Percentiles rank a stretch among this genome's conserved stretches.
phyloP scores from a whole-genome alignment of 2,888 invertebrate species.

The Leucophora obtusa region DNA sequence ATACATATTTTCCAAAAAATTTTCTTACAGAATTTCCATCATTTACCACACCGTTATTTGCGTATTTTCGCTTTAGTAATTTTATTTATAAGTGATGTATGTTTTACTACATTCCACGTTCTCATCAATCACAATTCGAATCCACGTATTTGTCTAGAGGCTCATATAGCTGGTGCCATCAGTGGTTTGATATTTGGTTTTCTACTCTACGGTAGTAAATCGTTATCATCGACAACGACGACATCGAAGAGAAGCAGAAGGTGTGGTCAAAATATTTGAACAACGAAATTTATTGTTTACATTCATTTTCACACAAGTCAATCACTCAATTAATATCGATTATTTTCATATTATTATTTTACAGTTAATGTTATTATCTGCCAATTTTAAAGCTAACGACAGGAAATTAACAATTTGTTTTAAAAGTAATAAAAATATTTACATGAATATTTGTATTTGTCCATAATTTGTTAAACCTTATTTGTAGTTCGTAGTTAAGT shows the following conservation, averaged over 20 bases:
- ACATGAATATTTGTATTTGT: constrained; percentile 6
- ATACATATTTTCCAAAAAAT: constrained; percentile 31
- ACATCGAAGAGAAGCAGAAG: not conserved
- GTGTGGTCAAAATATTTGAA: constrained; percentile 33
- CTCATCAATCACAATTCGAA: constrained; percentile 76
- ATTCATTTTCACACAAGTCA: not conserved
- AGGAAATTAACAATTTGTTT: constrained; percentile 34
- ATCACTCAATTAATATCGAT: constrained; percentile 28
- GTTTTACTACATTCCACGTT: constrained; percentile 80
- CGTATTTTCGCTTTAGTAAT: constrained; percentile 82
- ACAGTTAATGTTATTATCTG: constrained; percentile 32
- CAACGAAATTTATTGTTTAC: constrained; percentile 15
- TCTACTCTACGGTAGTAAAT: constrained; percentile 38
- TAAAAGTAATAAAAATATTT: constrained; percentile 23
- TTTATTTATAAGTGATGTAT: constrained; percentile 83
- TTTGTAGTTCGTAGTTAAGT: constrained; percentile 7
- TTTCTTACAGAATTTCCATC: constrained; percentile 78
- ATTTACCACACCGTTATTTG: constrained; percentile 79
- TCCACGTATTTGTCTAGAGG: constrained; percentile 84
- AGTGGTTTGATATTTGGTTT: constrained; percentile 80
- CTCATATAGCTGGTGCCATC: constrained; percentile 85
- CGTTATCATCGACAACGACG: not conserved
- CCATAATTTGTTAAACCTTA: constrained; percentile 16
- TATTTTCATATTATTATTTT: constrained; percentile 10
- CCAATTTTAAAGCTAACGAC: constrained; percentile 11